phyloP scores from a whole-genome alignment of 2,113 vertebrate species.

The Mesoclemmys tuberculata region DNA sequence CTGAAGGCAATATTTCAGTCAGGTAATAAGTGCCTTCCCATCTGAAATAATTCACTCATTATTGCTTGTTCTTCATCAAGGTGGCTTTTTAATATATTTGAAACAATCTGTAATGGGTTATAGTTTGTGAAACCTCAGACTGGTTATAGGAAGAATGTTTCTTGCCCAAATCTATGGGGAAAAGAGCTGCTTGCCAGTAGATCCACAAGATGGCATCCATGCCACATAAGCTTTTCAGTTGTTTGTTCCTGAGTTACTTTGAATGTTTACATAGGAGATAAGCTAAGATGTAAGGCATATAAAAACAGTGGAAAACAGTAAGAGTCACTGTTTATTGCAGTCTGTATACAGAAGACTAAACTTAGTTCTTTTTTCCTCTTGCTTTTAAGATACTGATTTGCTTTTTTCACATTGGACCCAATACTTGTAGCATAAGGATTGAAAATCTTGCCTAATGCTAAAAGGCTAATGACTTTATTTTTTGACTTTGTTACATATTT shows the following conservation, averaged over 20 bases:
- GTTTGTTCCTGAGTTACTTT: neutral
- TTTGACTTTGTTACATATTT: neutral
- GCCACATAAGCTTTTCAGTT: neutral
- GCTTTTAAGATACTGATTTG: neutral
- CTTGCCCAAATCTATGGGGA: neutral
- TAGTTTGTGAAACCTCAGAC: neutral
- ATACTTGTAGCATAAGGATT: neutral
- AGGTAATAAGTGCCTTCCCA: fast-evolving
- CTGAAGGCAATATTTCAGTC: neutral
- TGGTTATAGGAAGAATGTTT: neutral
- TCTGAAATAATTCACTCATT: neutral
- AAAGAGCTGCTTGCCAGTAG: neutral
- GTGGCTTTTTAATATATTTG: neutral
- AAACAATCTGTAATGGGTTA: fast-evolving
- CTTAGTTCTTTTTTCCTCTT: neutral
- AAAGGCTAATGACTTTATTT: neutral
- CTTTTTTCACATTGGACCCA: neutral
- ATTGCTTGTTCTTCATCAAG: neutral
- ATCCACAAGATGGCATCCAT: slow-evolving; percentile 40
- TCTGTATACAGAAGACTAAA: neutral
- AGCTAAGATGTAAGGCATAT: neutral
- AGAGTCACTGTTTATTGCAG: neutral
- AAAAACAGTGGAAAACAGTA: neutral
- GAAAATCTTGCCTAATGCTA: neutral
- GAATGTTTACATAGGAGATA: neutral